These are phyloP conservation scores for Hylaeus volcanicus DNA, from an alignment of 1,140 invertebrate genomes.

Conservation along the genomic window DNA sequence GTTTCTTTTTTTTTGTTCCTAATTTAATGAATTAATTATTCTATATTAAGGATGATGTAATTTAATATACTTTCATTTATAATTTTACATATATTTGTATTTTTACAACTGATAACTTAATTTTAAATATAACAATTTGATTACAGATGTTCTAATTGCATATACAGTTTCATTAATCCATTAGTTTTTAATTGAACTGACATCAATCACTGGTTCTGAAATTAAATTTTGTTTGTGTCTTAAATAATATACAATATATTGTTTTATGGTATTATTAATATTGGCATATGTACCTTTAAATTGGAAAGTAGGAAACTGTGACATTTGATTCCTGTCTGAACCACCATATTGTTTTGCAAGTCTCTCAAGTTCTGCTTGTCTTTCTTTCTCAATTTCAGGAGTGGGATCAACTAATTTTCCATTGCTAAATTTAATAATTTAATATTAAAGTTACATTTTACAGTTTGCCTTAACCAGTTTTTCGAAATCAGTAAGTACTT, in stretches of 20 bases:
- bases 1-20: neutral
- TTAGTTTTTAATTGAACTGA: conserved; percentile 15
- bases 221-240: conserved; percentile 35
- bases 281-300: conserved; percentile 82
- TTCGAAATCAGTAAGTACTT: conserved; percentile 65
- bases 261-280: neutral
- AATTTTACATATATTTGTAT: conserved; percentile 35
- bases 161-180: neutral
- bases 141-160: conserved; percentile 36
- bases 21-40: neutral
- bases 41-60: conserved; percentile 27
- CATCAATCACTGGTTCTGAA: conserved; percentile 49
- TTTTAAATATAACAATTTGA: conserved; percentile 34
- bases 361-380: conserved; percentile 90
- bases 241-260: neutral
- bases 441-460: conserved; percentile 12
- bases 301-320: conserved; percentile 92
- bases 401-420: conserved; percentile 90
- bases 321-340: conserved; percentile 89
- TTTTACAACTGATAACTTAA: conserved; percentile 41
- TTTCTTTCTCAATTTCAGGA: conserved; percentile 87
- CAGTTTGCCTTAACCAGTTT: neutral
- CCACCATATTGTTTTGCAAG: conserved; percentile 89
- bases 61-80: conserved; percentile 29
- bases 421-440: conserved; percentile 79